A percentile compares a stretch with the other conserved stretches of the same genome.
phyloP scores from a whole-genome alignment of 2,888 invertebrate species.

The Euzophera pinguis region DNA sequence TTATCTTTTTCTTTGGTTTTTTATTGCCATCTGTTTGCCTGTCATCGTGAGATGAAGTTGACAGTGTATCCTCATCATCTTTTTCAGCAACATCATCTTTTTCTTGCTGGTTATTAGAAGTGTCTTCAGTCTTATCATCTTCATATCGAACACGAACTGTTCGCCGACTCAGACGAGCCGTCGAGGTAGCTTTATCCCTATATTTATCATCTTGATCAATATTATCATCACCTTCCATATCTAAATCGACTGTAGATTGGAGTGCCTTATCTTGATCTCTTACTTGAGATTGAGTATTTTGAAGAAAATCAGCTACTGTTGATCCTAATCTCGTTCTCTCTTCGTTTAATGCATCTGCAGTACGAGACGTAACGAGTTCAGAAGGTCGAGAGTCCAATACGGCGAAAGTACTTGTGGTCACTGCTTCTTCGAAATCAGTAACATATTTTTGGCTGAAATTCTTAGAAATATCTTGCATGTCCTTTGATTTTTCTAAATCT shows the following conservation, averaged over 20 bases:
- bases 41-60: background rate
- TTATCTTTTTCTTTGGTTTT: too few species aligned
- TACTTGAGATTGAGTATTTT: too few species aligned
- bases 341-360: background rate
- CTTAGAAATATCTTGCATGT: background rate
- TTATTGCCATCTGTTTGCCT: too few species aligned
- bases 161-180: conserved; percentile 20
- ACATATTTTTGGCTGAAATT: background rate
- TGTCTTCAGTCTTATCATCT: conserved; percentile 19
- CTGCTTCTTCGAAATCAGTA: background rate
- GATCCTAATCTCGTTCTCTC: background rate
- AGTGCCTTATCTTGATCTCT: conserved; percentile 16
- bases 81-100: background rate
- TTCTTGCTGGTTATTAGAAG: too few species aligned
- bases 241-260: background rate
- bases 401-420: background rate
- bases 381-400: background rate
- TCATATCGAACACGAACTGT: conserved; percentile 24
- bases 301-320: background rate
- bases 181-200: conserved; percentile 15
- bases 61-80: background rate
- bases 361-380: background rate
- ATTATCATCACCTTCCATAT: background rate
- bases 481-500: background rate
- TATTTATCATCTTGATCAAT: background rate